Conservation (phyloP, 2,888 invertebrate species). For the Xestia rhomboidea region DNA sequence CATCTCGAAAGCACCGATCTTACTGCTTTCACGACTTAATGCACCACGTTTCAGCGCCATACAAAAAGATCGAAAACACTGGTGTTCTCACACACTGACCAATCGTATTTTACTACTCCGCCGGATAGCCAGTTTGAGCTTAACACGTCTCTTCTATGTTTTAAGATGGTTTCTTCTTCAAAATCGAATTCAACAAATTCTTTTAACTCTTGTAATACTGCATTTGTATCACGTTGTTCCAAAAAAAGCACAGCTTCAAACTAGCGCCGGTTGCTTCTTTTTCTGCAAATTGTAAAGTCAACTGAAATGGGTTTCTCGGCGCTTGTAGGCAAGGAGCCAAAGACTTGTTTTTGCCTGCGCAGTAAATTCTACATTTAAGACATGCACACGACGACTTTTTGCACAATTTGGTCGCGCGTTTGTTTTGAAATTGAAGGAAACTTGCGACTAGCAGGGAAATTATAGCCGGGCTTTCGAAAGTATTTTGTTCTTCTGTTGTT, state of each 20-base stretch:
- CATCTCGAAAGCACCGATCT: background rate
- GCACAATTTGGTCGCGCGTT: conserved; percentile 15
- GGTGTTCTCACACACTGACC: background rate
- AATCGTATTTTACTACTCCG: background rate
- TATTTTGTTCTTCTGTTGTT: background rate
- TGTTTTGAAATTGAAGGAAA: conserved; percentile 39
- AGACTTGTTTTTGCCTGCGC: conserved; percentile 47
- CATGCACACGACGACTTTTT: conserved; percentile 46
- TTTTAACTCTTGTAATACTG: background rate
- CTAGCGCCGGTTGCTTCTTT: conserved; percentile 39
- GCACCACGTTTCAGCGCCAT: background rate
- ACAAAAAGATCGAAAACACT: background rate
- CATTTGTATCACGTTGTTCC: conserved; percentile 23
- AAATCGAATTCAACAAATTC: conserved; percentile 8
- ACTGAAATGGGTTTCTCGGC: conserved; percentile 47
- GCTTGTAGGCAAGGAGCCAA: conserved; percentile 60
- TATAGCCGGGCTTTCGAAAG: background rate
- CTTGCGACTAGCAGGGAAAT: background rate
- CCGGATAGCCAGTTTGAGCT: background rate
- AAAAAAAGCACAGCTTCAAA: conserved; percentile 14
- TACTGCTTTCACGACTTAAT: background rate
- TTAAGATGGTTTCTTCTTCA: background rate
- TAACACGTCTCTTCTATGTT: too few relatives aligned
- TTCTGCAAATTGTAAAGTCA: conserved; percentile 52
- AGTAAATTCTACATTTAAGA: conserved; percentile 59